Conservation (phyloP, 2,888 invertebrate species). For the Noctua fimbriata region DNA sequence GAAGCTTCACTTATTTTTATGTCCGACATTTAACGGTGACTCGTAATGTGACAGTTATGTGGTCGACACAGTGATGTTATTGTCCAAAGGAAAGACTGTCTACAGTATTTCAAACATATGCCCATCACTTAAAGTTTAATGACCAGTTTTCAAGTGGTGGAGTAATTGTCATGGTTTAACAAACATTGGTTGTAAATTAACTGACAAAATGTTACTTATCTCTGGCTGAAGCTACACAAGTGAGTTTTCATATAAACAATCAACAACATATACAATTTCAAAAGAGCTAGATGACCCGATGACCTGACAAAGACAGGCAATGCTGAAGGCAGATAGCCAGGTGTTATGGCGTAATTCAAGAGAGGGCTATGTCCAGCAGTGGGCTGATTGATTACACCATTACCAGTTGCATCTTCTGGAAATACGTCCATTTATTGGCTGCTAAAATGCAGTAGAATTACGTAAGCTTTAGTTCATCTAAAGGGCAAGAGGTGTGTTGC, state of each 20-base stretch:
- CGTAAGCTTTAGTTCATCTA: not conserved
- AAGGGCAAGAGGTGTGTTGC: not conserved
- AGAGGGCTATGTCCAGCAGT: not conserved
- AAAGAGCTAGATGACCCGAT: constrained; percentile 22
- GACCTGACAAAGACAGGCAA: constrained; percentile 10
- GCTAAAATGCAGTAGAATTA: not conserved
- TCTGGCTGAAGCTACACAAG: not conserved
- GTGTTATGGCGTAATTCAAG: constrained; percentile 10
- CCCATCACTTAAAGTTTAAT: constrained; percentile 45
- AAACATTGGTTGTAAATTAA: constrained; percentile 13
- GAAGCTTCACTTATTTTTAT: constrained; percentile 66
- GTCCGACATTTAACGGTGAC: constrained; percentile 59
- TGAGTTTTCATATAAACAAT: not conserved
- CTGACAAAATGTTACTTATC: not conserved
- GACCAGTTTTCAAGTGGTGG: constrained; percentile 39
- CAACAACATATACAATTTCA: not conserved
- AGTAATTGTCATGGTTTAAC: constrained; percentile 28
- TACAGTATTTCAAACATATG: constrained; percentile 48
- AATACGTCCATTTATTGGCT: constrained; percentile 1
- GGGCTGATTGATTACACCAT: constrained; percentile 4
- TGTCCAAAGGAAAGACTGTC: constrained; percentile 40
- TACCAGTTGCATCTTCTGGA: not conserved
- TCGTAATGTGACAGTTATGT: constrained; percentile 57
- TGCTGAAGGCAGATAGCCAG: not conserved
- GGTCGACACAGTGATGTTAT: constrained; percentile 45